A percentile compares a stretch with the other conserved stretches of the same genome.
Conservation (phyloP, 2,888 invertebrate species). For the Carterocephalus palaemon region DNA sequence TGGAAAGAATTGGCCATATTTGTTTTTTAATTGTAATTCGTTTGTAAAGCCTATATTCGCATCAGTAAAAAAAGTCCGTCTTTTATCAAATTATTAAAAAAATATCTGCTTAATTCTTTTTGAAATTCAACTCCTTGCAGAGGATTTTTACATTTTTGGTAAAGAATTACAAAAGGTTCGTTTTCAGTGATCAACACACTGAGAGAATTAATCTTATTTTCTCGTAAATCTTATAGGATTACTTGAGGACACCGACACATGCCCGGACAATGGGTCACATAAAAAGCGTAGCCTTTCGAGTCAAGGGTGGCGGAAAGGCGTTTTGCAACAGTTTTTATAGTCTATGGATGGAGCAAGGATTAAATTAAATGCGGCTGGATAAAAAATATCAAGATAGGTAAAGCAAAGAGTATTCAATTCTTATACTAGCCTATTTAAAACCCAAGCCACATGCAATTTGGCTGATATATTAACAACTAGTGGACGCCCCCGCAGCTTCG, state of each 20-base stretch:
- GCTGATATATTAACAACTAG: too few species aligned
- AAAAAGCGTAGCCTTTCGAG: constrained; percentile 3
- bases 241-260: constrained; percentile 12
- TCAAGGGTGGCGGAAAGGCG: background rate
- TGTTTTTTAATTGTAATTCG: too few species aligned
- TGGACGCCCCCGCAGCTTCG: too few species aligned
- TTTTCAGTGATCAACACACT: constrained; percentile 6
- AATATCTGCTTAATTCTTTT: background rate
- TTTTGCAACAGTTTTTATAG: constrained; percentile 1
- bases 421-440: too few species aligned
- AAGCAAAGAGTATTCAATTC: too few species aligned
- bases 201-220: constrained; percentile 26
- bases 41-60: too few species aligned
- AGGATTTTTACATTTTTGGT: background rate
- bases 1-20: too few species aligned
- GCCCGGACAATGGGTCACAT: background rate
- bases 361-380: too few species aligned
- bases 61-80: too few species aligned
- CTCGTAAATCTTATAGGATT: constrained; percentile 28
- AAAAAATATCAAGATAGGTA: too few species aligned
- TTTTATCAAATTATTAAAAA: background rate
- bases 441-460: too few species aligned
- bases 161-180: background rate
- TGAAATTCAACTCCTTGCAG: background rate
- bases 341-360: too few species aligned